A percentile compares a stretch with the other conserved stretches of the same genome.
These are phyloP conservation scores for Benitochromis conjunctus DNA, from an alignment of 2,113 vertebrate species.

Conservation along the genomic window DNA sequence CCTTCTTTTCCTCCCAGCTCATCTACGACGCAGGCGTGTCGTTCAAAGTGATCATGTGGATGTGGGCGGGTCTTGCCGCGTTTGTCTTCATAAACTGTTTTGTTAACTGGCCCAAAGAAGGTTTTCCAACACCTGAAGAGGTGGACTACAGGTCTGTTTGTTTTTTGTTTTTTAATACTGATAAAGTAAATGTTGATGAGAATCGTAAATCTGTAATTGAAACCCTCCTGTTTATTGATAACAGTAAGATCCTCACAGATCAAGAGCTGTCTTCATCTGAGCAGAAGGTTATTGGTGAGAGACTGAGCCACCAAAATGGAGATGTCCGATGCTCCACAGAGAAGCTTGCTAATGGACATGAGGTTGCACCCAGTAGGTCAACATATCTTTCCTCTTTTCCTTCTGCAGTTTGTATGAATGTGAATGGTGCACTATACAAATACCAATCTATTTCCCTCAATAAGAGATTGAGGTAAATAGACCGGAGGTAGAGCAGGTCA, in stretches of 20 bases:
- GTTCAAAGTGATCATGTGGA: slow-evolving; percentile 83
- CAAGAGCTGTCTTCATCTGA: slow-evolving; percentile 63
- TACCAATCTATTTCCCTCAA: fast-evolving
- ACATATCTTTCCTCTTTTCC: background rate
- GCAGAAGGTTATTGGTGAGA: slow-evolving; percentile 68
- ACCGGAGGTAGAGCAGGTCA: background rate
- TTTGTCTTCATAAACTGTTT: slow-evolving; percentile 84
- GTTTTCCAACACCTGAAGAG: slow-evolving; percentile 84
- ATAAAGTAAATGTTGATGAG: background rate
- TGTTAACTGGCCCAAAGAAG: slow-evolving; percentile 84
- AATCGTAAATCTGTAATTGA: background rate
- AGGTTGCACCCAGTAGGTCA: slow-evolving; percentile 64
- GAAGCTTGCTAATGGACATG: slow-evolving; percentile 44
- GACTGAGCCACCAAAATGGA: slow-evolving; percentile 68
- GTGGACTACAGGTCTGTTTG: slow-evolving; percentile 73
- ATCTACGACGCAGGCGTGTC: slow-evolving; percentile 80
- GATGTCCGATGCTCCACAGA: slow-evolving; percentile 49
- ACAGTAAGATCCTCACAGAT: slow-evolving; percentile 70
- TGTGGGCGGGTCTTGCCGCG: slow-evolving; percentile 80
- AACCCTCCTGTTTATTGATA: background rate
- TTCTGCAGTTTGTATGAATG: background rate
- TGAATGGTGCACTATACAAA: background rate
- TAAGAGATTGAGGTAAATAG: background rate
- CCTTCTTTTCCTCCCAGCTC: slow-evolving; percentile 62
- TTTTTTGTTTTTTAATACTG: background rate